phyloP scores from a whole-genome alignment of 2,888 invertebrate genomes.

The Archips xylosteana region DNA sequence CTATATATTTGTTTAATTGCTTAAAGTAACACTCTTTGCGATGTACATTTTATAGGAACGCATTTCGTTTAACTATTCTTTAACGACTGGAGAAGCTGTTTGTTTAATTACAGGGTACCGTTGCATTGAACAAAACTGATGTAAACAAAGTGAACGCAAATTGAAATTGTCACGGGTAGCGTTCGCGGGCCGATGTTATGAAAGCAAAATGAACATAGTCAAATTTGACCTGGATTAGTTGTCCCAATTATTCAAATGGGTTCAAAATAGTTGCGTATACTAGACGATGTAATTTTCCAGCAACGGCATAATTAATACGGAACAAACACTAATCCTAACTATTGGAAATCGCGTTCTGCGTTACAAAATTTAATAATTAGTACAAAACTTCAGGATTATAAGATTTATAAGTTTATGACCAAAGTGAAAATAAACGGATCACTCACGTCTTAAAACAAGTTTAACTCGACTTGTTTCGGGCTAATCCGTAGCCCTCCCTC shows the following conservation, averaged over 20 bases:
- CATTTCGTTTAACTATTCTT: conserved; percentile 5
- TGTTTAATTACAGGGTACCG: conserved; percentile 32
- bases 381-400: no score
- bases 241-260: conserved; percentile 16
- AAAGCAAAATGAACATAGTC: conserved; percentile 37
- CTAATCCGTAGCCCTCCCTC: no score
- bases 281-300: background rate
- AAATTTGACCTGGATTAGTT: conserved; percentile 34
- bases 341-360: no score
- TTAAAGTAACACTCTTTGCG: background rate
- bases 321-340: no score
- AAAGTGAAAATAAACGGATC: no score
- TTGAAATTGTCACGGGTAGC: conserved; percentile 41
- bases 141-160: conserved; percentile 42
- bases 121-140: conserved; percentile 32
- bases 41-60: conserved; percentile 18
- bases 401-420: no score
- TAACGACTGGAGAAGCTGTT: conserved; percentile 30
- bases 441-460: no score
- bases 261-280: background rate
- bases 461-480: no score
- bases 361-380: no score
- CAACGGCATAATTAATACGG: no score
- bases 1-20: conserved; percentile 1
- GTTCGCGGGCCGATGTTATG: conserved; percentile 37